Conservation (phyloP, 2,113 vertebrate genomes). For the Odocoileus hemionus region DNA sequence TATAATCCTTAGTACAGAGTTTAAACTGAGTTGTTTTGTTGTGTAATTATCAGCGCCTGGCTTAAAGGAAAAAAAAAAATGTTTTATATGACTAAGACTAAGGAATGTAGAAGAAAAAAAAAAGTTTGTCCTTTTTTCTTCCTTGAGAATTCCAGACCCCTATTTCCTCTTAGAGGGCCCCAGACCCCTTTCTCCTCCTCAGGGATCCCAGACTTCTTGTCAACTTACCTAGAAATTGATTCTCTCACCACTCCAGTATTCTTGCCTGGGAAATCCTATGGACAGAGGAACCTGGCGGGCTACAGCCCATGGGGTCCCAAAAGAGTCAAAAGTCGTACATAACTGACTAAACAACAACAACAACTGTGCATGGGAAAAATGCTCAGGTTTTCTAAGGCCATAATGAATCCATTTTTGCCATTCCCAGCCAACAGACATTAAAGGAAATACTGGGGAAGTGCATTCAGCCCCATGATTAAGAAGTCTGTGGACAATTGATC, state of each 20-base stretch:
- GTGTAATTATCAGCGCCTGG: background rate
- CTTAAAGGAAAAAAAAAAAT: background rate
- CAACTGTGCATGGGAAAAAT: background rate
- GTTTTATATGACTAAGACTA: background rate
- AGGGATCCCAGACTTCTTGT: background rate
- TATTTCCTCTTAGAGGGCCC: background rate
- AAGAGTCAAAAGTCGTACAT: background rate
- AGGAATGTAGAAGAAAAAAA: rapidly evolving
- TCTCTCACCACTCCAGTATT: background rate
- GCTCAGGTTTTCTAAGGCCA: background rate
- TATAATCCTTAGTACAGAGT: background rate
- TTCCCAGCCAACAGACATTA: background rate
- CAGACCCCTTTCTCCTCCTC: background rate
- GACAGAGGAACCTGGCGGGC: background rate
- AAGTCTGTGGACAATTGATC: background rate
- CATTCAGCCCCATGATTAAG: background rate
- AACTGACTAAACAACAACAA: background rate
- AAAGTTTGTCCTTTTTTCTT: background rate
- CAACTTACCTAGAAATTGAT: background rate
- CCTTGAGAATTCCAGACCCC: background rate
- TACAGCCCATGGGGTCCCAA: background rate
- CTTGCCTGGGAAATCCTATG: background rate
- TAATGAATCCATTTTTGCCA: background rate
- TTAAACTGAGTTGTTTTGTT: background rate
- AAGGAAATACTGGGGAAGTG: background rate